These are phyloP conservation scores for Choreutis nemorana DNA, from an alignment of 2,888 invertebrate genomes.

Conservation along the genomic window DNA sequence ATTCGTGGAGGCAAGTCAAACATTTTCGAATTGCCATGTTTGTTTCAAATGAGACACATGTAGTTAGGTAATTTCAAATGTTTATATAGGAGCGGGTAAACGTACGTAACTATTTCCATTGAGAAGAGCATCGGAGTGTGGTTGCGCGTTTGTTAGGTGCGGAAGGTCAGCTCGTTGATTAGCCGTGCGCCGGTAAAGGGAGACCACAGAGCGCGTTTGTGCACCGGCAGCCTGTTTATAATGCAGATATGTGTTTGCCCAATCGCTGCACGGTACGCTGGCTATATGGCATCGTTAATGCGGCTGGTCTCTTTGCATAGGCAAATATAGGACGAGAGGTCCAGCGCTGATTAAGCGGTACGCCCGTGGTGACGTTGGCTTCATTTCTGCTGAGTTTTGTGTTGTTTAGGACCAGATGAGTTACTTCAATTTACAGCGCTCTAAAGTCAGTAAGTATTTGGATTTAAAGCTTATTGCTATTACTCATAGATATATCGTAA, in stretches of 20 bases:
- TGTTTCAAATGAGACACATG: too few relatives aligned
- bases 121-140: slow-evolving; percentile 22
- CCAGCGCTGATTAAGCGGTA: slow-evolving; percentile 62
- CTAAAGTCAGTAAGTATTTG: too few relatives aligned
- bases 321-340: slow-evolving; percentile 64
- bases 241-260: slow-evolving; percentile 68
- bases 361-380: slow-evolving; percentile 43
- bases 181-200: slow-evolving; percentile 60
- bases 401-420: too few relatives aligned
- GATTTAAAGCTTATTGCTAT: too few relatives aligned
- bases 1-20: too few relatives aligned
- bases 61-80: not conserved
- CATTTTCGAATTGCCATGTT: too few relatives aligned
- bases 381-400: slow-evolving; percentile 50
- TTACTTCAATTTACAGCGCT: too few relatives aligned
- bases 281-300: slow-evolving; percentile 68
- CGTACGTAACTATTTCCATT: slow-evolving; percentile 13
- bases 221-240: slow-evolving; percentile 63
- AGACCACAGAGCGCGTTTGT: slow-evolving; percentile 64
- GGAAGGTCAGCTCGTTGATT: slow-evolving; percentile 64
- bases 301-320: slow-evolving; percentile 65
- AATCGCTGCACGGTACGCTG: slow-evolving; percentile 64
- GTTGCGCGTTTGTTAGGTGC: slow-evolving; percentile 45
- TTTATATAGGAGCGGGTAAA: not conserved
- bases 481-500: too few relatives aligned